Percentiles rank a stretch among this genome's conserved stretches.
Evolutionary conservation across 2,888 invertebrate genomes (phyloP).

Genomic region (Erpobdella octoculata): DNA sequence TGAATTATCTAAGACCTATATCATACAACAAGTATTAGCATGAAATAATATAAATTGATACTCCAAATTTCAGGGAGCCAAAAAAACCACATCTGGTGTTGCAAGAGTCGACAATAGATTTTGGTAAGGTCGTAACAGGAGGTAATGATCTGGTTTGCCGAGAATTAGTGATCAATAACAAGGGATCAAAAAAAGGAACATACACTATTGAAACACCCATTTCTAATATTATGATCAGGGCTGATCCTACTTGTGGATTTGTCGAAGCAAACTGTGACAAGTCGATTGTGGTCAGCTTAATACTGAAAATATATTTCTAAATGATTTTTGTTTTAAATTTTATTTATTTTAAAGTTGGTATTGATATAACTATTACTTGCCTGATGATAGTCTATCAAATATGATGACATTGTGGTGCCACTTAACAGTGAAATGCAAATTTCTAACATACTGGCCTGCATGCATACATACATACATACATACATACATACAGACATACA

Average conservation of each 20-base stretch:
- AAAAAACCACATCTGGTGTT: constrained; percentile 2
- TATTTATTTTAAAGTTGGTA: no score
- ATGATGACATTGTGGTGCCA: no score
- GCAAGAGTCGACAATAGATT: neutral
- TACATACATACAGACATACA: no score
- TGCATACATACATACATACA: no score
- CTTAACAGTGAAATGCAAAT: no score
- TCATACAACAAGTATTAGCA: no score
- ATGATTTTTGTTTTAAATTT: no score
- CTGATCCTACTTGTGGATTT: neutral
- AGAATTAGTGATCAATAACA: neutral
- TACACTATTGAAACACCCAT: neutral
- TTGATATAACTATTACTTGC: no score
- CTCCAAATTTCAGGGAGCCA: neutral
- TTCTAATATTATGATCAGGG: neutral
- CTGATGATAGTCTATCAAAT: no score
- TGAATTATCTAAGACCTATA: no score
- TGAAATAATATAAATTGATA: neutral
- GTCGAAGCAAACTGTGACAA: neutral
- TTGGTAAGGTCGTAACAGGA: neutral
- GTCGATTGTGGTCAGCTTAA: neutral
- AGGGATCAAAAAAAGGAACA: neutral
- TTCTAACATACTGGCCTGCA: no score
- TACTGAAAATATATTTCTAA: no score
- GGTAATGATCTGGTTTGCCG: neutral